Percentiles rank a stretch among this genome's conserved stretches.
phyloP scores from a whole-genome alignment of 2,888 invertebrate species.

The Anticlea derivata region DNA sequence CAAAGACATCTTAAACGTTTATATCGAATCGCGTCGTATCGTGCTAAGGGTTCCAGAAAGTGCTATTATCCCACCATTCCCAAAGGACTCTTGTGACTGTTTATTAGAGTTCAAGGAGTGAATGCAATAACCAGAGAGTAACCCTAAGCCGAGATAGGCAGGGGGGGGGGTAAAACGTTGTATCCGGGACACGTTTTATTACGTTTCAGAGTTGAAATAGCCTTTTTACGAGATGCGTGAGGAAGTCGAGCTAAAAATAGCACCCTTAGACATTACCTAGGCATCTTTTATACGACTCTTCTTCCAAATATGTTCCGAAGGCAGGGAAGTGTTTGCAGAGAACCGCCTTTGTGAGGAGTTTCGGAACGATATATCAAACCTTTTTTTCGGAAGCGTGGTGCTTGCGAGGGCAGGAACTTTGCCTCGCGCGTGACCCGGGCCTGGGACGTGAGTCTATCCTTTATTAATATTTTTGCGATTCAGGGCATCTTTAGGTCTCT shows the following conservation, averaged over 20 bases:
- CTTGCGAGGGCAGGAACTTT: constrained; percentile 23
- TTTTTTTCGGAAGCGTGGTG: constrained; percentile 27
- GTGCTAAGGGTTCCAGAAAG: constrained; percentile 37
- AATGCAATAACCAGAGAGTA: constrained; percentile 45
- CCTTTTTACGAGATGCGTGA: constrained; percentile 55
- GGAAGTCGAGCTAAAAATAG: constrained; percentile 49
- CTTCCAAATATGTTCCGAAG: constrained; percentile 4
- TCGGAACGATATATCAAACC: constrained; percentile 30
- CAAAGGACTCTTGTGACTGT: constrained; percentile 45
- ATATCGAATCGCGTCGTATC: constrained; percentile 16
- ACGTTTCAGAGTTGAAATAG: constrained; percentile 53
- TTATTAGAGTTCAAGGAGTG: constrained; percentile 49
- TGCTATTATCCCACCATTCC: constrained; percentile 43
- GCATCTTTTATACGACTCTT: constrained; percentile 24
- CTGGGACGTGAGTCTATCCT: constrained; percentile 14
- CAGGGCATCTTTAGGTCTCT: constrained; percentile 4
- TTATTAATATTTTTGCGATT: constrained; percentile 27
- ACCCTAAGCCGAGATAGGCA: constrained; percentile 51
- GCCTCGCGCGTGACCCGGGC: constrained; percentile 21
- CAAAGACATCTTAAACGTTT: constrained; percentile 25
- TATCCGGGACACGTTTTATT: constrained; percentile 57
- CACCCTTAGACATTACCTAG: constrained; percentile 34
- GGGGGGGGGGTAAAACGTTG: constrained; percentile 46
- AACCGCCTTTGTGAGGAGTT: constrained; percentile 23
- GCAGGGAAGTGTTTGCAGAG: constrained; percentile 26